These are phyloP conservation scores for Drosophila melanosoma DNA, from an alignment of 2,888 invertebrate species.

Conservation along the genomic window DNA sequence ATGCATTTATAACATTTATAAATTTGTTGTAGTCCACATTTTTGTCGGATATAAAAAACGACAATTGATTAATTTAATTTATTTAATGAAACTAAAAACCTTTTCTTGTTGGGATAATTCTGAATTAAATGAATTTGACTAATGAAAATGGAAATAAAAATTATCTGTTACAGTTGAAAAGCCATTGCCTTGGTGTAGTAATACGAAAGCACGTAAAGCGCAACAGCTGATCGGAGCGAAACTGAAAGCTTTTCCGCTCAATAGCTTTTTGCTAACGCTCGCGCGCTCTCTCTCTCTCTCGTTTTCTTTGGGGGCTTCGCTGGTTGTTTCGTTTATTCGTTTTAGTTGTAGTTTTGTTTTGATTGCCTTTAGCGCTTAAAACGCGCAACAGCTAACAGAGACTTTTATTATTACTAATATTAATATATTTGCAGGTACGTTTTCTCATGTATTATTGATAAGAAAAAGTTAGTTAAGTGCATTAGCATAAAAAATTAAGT, in stretches of 20 bases:
- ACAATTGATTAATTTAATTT: not conserved
- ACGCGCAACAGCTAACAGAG: conserved; percentile 13
- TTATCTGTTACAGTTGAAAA: not conserved
- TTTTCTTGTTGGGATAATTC: not conserved
- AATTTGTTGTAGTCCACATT: not conserved
- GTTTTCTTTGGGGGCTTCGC: not conserved
- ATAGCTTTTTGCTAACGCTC: conserved; percentile 33
- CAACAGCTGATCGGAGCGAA: conserved; percentile 44
- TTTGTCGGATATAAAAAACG: too few relatives aligned
- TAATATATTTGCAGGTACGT: conserved; percentile 13
- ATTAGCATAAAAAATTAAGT: not conserved
- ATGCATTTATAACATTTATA: not conserved
- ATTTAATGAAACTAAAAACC: not conserved
- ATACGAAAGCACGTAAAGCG: conserved; percentile 20
- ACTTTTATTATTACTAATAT: not conserved
- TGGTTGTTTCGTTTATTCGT: conserved; percentile 8
- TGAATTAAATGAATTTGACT: not conserved
- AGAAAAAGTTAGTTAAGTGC: not conserved
- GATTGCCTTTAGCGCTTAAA: conserved; percentile 51
- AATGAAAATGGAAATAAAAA: not conserved
- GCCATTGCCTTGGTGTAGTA: not conserved
- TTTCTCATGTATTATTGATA: not conserved
- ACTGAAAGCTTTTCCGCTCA: conserved; percentile 36
- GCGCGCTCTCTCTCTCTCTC: not conserved
- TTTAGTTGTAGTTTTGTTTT: conserved; percentile 54